Conservation (phyloP, 2,797 vertebrate genomes). For the Somateria mollissima region DNA sequence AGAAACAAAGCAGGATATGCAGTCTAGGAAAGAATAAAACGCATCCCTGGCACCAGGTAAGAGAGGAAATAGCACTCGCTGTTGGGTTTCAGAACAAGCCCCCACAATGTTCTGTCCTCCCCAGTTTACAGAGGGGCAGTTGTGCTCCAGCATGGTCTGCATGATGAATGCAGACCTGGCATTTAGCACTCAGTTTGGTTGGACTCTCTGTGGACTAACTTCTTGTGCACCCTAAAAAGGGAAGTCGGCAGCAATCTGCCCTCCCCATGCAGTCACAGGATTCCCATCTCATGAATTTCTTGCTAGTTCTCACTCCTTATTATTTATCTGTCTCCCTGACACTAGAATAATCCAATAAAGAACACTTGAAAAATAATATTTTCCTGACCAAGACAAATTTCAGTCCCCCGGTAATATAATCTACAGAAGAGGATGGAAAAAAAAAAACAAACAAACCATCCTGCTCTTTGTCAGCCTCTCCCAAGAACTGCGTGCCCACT, state of each 20-base stretch:
- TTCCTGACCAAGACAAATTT: background rate
- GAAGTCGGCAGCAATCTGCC: background rate
- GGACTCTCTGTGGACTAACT: background rate
- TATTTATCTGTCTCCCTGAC: background rate
- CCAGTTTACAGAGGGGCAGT: background rate
- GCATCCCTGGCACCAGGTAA: background rate
- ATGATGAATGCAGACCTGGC: background rate
- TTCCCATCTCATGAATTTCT: background rate
- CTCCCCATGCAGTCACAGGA: background rate
- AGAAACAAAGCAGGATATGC: background rate
- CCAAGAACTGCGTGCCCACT: background rate
- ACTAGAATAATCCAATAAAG: background rate
- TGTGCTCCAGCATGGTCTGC: background rate
- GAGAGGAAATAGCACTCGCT: background rate
- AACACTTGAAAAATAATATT: background rate
- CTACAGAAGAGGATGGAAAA: background rate
- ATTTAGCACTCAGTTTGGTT: background rate
- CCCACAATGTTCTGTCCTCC: background rate
- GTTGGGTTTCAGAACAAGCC: background rate
- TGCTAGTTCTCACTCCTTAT: background rate
- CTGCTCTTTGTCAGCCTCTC: background rate
- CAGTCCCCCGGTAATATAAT: background rate
- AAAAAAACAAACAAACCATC: accelerated
- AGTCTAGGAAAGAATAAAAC: background rate
- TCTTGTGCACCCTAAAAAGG: background rate